A percentile compares a stretch with the other conserved stretches of the same genome.
Conservation (phyloP, 1,140 invertebrate genomes). For the Drosophila insularis region DNA sequence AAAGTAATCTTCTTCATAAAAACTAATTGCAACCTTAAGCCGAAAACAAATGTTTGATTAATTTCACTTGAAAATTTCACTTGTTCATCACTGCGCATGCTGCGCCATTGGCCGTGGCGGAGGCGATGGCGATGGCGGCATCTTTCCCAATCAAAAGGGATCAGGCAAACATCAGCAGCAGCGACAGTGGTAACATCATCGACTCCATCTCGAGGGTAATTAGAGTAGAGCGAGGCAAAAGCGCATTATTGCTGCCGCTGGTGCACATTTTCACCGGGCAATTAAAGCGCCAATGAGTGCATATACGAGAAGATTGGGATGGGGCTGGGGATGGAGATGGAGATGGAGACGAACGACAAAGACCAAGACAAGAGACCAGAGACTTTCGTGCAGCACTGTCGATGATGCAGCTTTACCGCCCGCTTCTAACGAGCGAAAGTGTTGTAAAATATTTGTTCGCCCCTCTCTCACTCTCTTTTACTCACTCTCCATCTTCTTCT, state of each 20-base stretch:
- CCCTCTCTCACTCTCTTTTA: conserved; percentile 36
- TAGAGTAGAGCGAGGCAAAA: conserved; percentile 53
- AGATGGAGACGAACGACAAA: neutral
- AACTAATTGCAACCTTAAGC: neutral
- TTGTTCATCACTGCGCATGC: conserved; percentile 23
- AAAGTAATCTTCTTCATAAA: conserved; percentile 4
- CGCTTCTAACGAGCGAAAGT: conserved; percentile 77
- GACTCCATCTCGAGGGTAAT: conserved; percentile 40
- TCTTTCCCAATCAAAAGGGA: conserved; percentile 47
- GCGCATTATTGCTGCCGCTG: conserved; percentile 43
- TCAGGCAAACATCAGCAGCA: conserved; percentile 29
- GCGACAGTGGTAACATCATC: conserved; percentile 21
- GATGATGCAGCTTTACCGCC: conserved; percentile 33
- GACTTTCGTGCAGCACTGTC: conserved; percentile 67
- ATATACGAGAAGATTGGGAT: conserved; percentile 41
- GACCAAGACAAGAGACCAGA: conserved; percentile 13
- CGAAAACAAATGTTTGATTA: conserved; percentile 46
- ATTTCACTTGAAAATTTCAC: conserved; percentile 54
- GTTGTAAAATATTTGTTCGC: conserved; percentile 75
- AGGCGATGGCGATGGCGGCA: conserved; percentile 18
- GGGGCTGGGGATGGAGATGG: conserved; percentile 1
- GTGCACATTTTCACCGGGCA: conserved; percentile 56
- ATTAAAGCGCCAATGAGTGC: conserved; percentile 59
- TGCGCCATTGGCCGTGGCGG: too few species aligned
- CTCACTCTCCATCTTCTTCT: conserved; percentile 12